Conservation (phyloP, 2,797 vertebrate species). For the Cyclura pinguis region DNA sequence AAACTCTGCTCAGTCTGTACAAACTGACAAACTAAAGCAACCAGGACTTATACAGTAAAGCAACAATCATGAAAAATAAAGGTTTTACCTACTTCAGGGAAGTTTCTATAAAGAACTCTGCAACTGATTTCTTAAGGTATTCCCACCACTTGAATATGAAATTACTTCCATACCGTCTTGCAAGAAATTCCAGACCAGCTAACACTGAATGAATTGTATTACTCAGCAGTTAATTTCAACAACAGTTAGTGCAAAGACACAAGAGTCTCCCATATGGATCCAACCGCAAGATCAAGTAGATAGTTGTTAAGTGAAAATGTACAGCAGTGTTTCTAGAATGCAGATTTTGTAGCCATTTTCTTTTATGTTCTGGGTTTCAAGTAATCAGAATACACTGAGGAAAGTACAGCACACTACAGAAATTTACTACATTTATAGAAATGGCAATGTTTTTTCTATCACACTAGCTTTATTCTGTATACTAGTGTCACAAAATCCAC, state of each 20-base stretch:
- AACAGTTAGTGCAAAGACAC: neutral
- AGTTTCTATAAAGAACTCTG: neutral
- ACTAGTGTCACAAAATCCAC: neutral
- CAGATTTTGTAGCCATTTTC: slow-evolving; percentile 28
- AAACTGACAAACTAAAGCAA: neutral
- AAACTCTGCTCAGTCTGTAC: neutral
- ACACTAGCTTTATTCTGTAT: neutral
- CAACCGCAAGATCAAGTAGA: slow-evolving; percentile 31
- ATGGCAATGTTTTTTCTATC: neutral
- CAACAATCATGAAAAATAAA: neutral
- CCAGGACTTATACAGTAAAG: neutral
- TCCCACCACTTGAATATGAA: neutral
- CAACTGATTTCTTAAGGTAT: neutral
- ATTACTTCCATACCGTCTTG: neutral
- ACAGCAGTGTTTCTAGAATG: slow-evolving; percentile 1
- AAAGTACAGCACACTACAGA: neutral
- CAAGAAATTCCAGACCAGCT: slow-evolving; percentile 27
- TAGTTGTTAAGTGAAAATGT: slow-evolving; percentile 14
- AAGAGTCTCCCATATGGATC: slow-evolving; percentile 1
- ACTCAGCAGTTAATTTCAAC: slow-evolving; percentile 14
- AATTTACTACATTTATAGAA: neutral
- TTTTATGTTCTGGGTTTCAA: slow-evolving; percentile 12
- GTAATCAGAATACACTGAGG: neutral
- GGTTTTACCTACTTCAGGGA: neutral
- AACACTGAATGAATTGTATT: slow-evolving; percentile 27